Evolutionary conservation across 2,113 vertebrate genomes (phyloP), one percentile per base, ranked within the genome.

Genomic region (Hystrix brachyura): DNA sequence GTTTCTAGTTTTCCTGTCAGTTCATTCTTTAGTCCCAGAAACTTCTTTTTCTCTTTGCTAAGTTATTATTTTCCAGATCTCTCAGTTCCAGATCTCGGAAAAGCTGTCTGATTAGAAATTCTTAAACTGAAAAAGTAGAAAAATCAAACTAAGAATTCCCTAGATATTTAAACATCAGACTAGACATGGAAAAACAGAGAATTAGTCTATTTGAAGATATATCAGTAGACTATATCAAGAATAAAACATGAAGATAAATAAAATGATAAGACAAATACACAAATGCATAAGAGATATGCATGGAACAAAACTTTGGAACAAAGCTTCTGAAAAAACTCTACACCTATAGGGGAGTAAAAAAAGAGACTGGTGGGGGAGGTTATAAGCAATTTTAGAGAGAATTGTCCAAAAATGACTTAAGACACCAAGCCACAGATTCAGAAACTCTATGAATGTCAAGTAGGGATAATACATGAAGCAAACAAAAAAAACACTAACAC

Each of bases 111-210:
- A 82, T 23, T 27, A 14, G 21, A 87, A 81, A 53, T 55, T 76
- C n/a, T 76, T 80, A 32, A 81, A 51, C 29, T 69, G 25, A 76
- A 93, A 94, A 94, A 64, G 32, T 34, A 51, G 19, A 72, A 64
- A 74, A 90, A 51, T 8, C 67, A 12, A 87, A 60, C 46, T 74
- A 78, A 76, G 8, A 88, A 88, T 57, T 89, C 7, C 57, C 23
- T 64, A 96, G 23, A 82, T 53, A 82, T 34, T 84, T 84, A 91
- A 71, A 84, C 29, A 91, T 78, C 78, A 95, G 13, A 60, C 84
- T 85, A 81, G 46, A 89, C 25, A 74, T 14, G 71, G 62, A 51
- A 72, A 48, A 79, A 83, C 7, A 93, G 43, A 89, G 38, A 51
- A 88, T 89, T 83, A 84, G 25, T 84, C n/a, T 83, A 7, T 43